Base-by-base conservation (phyloP, 2,797 vertebrate genomes). In the Chaetodon trifasciatus region DNA sequence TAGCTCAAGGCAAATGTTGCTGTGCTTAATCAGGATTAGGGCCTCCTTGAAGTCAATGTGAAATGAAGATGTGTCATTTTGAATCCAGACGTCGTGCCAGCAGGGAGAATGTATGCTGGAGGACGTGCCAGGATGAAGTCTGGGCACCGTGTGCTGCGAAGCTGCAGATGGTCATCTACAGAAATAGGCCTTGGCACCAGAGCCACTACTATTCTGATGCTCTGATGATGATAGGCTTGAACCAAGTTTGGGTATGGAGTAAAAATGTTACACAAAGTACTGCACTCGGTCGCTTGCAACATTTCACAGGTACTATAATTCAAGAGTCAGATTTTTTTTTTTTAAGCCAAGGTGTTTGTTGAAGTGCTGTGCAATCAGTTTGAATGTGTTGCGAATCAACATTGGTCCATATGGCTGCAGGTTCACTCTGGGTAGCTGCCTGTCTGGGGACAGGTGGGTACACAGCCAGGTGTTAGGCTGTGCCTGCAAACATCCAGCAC, bases 121-220 rank as follows among this genome's bases (percentile, higher is more conserved):
- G 70, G 17, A 35, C 8, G 23, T 88, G 85, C 88, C 88, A 88
- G 84, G 79, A 82, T 44, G 75, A 82, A 80, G 85, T 91, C 86
- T 92, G 82, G 81, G 77, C 84, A 87, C 69, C 8, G 72, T 81
- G 84, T 87, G 83, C 85, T 47, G 24, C 86, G 83, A 84, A 89
- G 75, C 87, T 86, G 84, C 91, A 88, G 86, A 92, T 88, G 90
- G 90, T 87, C 86, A 83, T 88, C 91, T 78, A 77, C 89, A 91
- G 79, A 91, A 94, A 94, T 91, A 92, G 90, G 86, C 79, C 65
- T 75, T 90, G 86, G 86, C 88, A 76, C 84, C 61, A n/a, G 42
- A 82, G 40, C 37, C 52, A 11, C 83, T 83, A 68, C 86, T 90
- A 89, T 89, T 88, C 89, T 79, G 67, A 86, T 78, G 70, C 63